Base-by-base conservation (phyloP, 2,888 invertebrate genomes). In the Dusona sp. region DNA sequence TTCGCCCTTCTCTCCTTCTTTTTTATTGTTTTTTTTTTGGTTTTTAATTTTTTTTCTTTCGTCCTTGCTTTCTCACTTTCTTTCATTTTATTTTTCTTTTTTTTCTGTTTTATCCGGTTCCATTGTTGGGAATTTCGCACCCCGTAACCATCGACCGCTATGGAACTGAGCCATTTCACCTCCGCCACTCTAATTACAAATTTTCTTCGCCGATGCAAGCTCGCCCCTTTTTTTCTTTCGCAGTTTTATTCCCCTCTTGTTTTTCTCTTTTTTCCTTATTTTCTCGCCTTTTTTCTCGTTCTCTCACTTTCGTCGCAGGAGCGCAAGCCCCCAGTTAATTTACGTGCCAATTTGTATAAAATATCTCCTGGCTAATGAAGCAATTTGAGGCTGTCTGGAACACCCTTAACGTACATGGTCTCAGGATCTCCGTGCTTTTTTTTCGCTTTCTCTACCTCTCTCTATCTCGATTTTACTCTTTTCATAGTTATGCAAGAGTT, bases 321-420 rank as follows among this genome's bases (percentile, higher is more conserved):
- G 29, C 88, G 87, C 79, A 82, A 79, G 54, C 84, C 77, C 82
- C 89, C 91, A 75, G 85, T 85, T 93, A 93, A 94, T 93, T 93
- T 92, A 93, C 90, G 92, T 91, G 90, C 92, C 93, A 93, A 93
- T 94, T 94, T 93, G 93, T 94, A 93, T 93, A 93, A 93, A 94
- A 93, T 93, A 93, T 93, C 92, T 91, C 90, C 89, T 89, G 90
- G 92, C 92, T 94, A 94, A 94, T 93, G 94, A 94, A 94, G 93
- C 93, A 94, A 94, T 94, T 94, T 93, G 93, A 94, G 91, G 93
- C 93, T 93, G 93, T 92, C 94, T 91, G 88, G 80, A 90, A 88
- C 88, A 87, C 88, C 88, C 89, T 86, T 94, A 93, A 94, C 92
- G 92, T 93, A 93, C 92, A 91, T 91, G 92, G 92, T 92, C 91